Base-by-base conservation (phyloP, 2,797 vertebrate genomes). In the Melanotaenia nigrans region DNA sequence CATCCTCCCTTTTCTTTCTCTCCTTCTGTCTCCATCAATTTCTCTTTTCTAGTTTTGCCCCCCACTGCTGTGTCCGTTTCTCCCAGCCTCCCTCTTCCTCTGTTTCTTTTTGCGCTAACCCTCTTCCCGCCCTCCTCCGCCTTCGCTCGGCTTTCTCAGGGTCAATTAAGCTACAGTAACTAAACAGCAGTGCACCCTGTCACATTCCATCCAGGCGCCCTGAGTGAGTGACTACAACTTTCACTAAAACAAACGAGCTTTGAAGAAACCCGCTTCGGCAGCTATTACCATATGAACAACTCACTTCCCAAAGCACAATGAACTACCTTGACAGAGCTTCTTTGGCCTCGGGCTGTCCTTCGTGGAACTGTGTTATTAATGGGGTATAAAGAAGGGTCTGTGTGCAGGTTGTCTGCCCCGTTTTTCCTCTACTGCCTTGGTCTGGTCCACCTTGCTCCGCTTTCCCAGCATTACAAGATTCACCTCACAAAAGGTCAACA, bases 251-350 rank as follows among this genome's bases (percentile, higher is more conserved):
- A 90, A 93, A 85, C 73, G 71, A 78, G 89, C 90, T 89, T 82
- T 88, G 87, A 92, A 92, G 85, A 85, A 90, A 20, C 76, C 86
- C 69, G 53, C 86, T 92, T 87, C 83, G 84, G 82, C 89, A 91
- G 93, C 80, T 86, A 93, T 92, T 90, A 91, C 78, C 92, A 92
- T 83, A 88, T 93, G 92, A 94, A 95, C 90, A 70, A 91, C 90
- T 84, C 83, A 84, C 92, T 91, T 93, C 90, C 90, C 75, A 71
- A 62, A 20, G 45, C 88, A 90, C 91, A 92, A 90, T 91, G 87
- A 86, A 79, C 75, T 85, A 92, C 91, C 89, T 92, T 92, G 89
- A 91, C 88, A 85, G 88, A 91, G 84, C 84, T 89, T 87, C 79
- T 83, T 49, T 84, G 87, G 86, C 89, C 91, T 84, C 63, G 33